Evolutionary conservation across 2,797 vertebrate species (phyloP).

Genomic region (Sibirionetta formosa): DNA sequence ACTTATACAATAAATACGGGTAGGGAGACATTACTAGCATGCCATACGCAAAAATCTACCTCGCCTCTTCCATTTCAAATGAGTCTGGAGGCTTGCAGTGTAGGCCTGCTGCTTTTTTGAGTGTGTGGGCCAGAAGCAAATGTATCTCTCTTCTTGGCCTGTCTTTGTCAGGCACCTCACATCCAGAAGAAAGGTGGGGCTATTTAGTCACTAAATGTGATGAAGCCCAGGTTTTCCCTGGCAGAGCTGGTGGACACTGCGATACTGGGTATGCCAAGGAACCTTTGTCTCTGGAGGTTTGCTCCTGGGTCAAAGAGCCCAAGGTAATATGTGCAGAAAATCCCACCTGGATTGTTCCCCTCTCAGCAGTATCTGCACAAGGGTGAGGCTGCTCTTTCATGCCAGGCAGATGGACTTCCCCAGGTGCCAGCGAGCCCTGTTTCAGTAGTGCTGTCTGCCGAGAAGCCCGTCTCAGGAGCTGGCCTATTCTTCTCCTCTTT

Average conservation of each 20-base stretch:
- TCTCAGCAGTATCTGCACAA: background rate
- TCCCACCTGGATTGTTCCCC: background rate
- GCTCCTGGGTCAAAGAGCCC: slow-evolving; percentile 64
- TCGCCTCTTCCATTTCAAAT: slow-evolving; percentile 90
- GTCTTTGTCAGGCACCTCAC: slow-evolving; percentile 28
- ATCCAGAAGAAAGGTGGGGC: background rate
- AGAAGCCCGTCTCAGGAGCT: slow-evolving; percentile 81
- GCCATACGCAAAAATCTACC: background rate
- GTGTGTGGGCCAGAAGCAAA: background rate
- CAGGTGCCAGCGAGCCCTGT: background rate
- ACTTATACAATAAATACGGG: background rate
- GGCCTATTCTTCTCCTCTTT: slow-evolving; percentile 75
- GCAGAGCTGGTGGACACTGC: background rate
- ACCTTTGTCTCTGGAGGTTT: slow-evolving; percentile 1
- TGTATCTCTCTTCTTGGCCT: background rate
- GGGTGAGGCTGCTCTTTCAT: background rate
- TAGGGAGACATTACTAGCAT: background rate
- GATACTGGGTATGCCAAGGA: background rate
- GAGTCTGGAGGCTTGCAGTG: slow-evolving; percentile 74
- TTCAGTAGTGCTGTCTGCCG: slow-evolving; percentile 69
- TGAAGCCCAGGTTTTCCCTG: background rate
- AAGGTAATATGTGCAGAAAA: background rate
- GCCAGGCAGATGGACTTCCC: background rate
- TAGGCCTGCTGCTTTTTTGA: slow-evolving; percentile 54
- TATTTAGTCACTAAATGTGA: background rate